Percentiles rank a stretch among this genome's conserved stretches.
These are phyloP conservation scores for Percopsis transmontana DNA, from an alignment of 2,113 vertebrate genomes.

Conservation along the genomic window DNA sequence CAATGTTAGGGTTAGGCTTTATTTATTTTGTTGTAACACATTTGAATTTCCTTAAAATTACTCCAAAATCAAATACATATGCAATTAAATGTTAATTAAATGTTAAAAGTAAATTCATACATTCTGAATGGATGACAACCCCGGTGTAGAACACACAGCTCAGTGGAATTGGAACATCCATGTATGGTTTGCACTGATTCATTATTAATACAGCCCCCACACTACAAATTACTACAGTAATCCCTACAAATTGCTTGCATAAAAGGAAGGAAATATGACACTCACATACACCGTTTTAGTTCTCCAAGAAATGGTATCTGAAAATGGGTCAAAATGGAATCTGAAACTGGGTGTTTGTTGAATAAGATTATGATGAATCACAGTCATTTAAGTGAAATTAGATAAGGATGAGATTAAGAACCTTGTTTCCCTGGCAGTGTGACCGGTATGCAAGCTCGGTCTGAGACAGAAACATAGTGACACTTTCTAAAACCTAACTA, in stretches of 20 bases:
- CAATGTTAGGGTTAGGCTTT: no score
- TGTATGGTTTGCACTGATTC: no score
- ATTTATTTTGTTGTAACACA: no score
- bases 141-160: background rate
- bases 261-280: no score
- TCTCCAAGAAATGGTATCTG: no score
- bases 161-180: no score
- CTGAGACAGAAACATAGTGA: constrained; percentile 7
- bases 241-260: no score
- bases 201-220: background rate
- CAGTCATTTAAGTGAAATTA: constrained; percentile 39
- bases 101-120: background rate
- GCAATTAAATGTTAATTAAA: no score
- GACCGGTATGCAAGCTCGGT: background rate
- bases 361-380: constrained; percentile 41
- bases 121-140: background rate
- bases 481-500: constrained; percentile 4
- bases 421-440: constrained; percentile 28
- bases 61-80: no score
- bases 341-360: constrained; percentile 11
- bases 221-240: background rate
- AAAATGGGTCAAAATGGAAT: constrained; percentile 56
- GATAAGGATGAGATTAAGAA: constrained; percentile 41
- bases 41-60: no score
- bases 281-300: background rate